Base-by-base conservation (phyloP, 2,888 invertebrate genomes). In the Phytoseiulus persimilis region DNA sequence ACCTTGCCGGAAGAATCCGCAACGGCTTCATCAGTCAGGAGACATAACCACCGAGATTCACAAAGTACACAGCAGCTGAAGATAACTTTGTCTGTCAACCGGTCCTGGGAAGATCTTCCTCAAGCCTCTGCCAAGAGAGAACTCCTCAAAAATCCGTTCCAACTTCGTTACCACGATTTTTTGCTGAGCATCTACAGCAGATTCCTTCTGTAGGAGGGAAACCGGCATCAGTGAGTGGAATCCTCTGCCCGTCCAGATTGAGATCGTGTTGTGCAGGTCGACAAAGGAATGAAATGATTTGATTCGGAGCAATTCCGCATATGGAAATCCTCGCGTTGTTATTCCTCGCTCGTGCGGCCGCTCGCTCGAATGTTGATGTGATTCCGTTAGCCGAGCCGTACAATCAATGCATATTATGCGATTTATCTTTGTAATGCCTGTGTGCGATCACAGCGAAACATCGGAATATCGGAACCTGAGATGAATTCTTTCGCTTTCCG, bases 271-370 rank as follows among this genome's bases (percentile, higher is more conserved):
- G 65, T 28, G 18, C 65, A 23, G 65, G 18, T 65, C 65, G 65
- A 65, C 28, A 23, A 65, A 28, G 65, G 18, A 65, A 65, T 65
- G 65, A 65, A 65, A 65, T 65, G 65, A 23, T 65, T 65, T 65
- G 65, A 65, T 65, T 65, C 65, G 65, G 65, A 65, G 65, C 65
- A 65, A 65, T 65, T 65, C 65, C 65, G 65, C 65, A 65, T 65
- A 65, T 65, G 65, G 65, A 65, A 65, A 65, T 65, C 28, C 5
- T 39, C 3, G 5, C 14, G 18, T 65, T 65, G 18, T 28, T 65
- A 65, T 65, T 65, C 65, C 65, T 65, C 39, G 39, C 39, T 39
- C 39, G 65, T 28, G 5, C 65, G 65, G 65, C 65, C 65, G 65
- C 28, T 23, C 28, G 65, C 65, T 65, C 65, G 65, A 14, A 65